phyloP scores from a whole-genome alignment of 2,797 vertebrate genomes.

The Silurus aristotelis region DNA sequence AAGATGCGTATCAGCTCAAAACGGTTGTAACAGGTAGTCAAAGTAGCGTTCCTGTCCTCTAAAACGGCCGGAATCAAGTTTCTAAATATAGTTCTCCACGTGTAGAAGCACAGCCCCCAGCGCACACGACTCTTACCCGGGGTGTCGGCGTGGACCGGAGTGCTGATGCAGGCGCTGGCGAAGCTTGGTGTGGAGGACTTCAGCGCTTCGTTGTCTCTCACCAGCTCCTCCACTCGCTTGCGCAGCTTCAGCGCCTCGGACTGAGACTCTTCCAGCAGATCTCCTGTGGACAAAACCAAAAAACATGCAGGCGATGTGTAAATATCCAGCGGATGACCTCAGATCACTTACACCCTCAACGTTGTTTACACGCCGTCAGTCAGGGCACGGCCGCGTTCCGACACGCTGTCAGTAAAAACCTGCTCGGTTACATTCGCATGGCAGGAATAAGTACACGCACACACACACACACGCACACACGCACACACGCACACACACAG shows the following conservation, averaged over 20 bases:
- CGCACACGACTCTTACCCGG: conserved; percentile 69
- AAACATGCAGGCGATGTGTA: not conserved
- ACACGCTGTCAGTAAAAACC: not conserved
- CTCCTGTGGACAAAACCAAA: conserved; percentile 72
- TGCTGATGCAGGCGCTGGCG: conserved; percentile 72
- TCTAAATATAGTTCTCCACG: no score
- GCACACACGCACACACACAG: not conserved
- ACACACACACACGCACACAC: not conserved
- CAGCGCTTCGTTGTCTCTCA: conserved; percentile 86
- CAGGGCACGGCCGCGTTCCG: not conserved
- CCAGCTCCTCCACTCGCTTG: conserved; percentile 92
- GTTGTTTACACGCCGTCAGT: not conserved
- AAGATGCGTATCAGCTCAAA: not conserved
- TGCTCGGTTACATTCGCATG: not conserved
- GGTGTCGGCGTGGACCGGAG: conserved; percentile 70
- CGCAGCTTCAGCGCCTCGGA: conserved; percentile 88
- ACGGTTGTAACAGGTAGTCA: not conserved
- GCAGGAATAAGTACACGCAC: not conserved
- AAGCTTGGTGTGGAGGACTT: conserved; percentile 74
- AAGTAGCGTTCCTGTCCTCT: not conserved
- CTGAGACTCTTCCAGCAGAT: conserved; percentile 94
- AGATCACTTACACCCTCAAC: not conserved
- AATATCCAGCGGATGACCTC: not conserved
- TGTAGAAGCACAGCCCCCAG: not conserved
- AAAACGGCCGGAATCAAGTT: no score